Conservation (phyloP, 2,113 vertebrate species). For the Zeus faber region DNA sequence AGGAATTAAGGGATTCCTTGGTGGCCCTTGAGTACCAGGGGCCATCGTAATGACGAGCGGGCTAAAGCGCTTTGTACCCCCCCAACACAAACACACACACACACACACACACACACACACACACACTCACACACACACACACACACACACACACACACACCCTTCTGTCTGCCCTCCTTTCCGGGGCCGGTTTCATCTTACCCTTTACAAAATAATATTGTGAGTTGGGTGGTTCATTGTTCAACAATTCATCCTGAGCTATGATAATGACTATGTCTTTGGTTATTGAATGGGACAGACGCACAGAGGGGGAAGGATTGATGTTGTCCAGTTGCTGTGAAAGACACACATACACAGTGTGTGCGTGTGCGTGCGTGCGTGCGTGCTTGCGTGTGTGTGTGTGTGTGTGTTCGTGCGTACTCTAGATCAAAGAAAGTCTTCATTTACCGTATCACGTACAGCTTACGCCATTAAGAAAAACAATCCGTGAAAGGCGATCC, state of each 20-base stretch:
- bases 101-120: too few relatives aligned
- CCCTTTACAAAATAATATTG: too few relatives aligned
- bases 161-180: conserved; percentile 51
- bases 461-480: too few relatives aligned
- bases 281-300: conserved; percentile 49
- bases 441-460: too few relatives aligned
- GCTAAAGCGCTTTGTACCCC: conserved; percentile 83
- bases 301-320: conserved; percentile 20
- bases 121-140: too few relatives aligned
- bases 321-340: conserved; percentile 14
- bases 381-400: conserved; percentile 1
- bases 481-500: too few relatives aligned
- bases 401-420: neutral
- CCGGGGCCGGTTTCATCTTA: too few relatives aligned
- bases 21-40: conserved; percentile 84
- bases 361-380: neutral
- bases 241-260: conserved; percentile 57
- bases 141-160: too few relatives aligned
- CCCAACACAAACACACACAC: neutral
- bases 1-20: conserved; percentile 92
- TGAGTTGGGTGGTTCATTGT: conserved; percentile 51
- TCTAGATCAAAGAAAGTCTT: too few relatives aligned
- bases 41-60: conserved; percentile 87
- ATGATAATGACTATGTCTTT: conserved; percentile 51
- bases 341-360: neutral